These are phyloP conservation scores for Zaprionus africanus DNA, from an alignment of 1,140 invertebrate species.

Conservation along the genomic window DNA sequence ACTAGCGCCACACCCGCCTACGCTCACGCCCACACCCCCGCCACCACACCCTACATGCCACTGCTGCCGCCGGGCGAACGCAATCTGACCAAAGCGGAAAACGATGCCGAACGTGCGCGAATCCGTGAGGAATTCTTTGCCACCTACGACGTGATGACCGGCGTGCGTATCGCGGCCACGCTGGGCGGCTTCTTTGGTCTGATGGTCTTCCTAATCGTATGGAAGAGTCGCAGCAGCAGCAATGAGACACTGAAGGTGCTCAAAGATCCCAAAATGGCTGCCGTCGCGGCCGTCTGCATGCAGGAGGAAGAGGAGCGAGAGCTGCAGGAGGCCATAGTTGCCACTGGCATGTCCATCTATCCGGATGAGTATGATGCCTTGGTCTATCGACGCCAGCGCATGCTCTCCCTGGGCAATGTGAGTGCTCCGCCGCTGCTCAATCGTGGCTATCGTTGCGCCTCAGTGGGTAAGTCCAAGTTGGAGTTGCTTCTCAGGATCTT, in stretches of 20 bases:
- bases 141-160: constrained; percentile 96
- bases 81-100: constrained; percentile 73
- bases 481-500: background rate
- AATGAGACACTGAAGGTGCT: constrained; percentile 87
- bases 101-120: constrained; percentile 85
- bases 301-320: constrained; percentile 91
- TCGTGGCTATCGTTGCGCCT: constrained; percentile 87
- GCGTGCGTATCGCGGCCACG: constrained; percentile 93
- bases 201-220: constrained; percentile 94
- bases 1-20: constrained; percentile 44
- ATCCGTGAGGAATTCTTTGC: constrained; percentile 92
- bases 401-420: constrained; percentile 85
- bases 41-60: constrained; percentile 67
- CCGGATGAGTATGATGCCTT: constrained; percentile 86
- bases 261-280: constrained; percentile 87
- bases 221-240: constrained; percentile 92
- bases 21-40: constrained; percentile 40
- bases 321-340: constrained; percentile 89
- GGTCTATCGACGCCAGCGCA: constrained; percentile 85
- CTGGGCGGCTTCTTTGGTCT: constrained; percentile 94
- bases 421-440: constrained; percentile 85
- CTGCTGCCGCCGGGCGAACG: constrained; percentile 67
- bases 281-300: constrained; percentile 89
- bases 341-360: constrained; percentile 86
- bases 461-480: constrained; percentile 85